These are phyloP conservation scores for Microctenopoma lineatum DNA, from an alignment of 2,797 vertebrate species.

Conservation along the genomic window DNA sequence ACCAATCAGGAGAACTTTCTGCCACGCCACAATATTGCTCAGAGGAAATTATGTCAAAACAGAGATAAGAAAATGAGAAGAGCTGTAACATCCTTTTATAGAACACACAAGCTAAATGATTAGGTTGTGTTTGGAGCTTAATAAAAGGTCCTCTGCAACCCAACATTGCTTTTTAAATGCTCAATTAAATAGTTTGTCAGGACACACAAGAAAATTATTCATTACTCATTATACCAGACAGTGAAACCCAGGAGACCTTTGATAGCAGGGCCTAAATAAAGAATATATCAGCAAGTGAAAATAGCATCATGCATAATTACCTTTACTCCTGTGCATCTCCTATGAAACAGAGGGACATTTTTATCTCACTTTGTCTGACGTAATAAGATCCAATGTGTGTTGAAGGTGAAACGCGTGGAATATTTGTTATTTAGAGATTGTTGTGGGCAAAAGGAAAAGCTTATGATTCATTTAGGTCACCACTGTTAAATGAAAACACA, in stretches of 20 bases:
- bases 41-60: too few relatives aligned
- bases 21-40: too few relatives aligned
- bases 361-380: constrained; percentile 1
- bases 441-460: not conserved
- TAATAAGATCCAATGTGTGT: not conserved
- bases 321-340: not conserved
- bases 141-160: constrained; percentile 10
- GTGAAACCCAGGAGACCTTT: constrained; percentile 4
- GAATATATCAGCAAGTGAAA: constrained; percentile 16
- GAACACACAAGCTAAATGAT: constrained; percentile 2
- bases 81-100: constrained; percentile 6
- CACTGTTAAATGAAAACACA: not conserved
- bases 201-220: not conserved
- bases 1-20: too few relatives aligned
- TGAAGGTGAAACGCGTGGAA: not conserved
- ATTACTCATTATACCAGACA: constrained; percentile 36
- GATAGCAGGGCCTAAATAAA: constrained; percentile 6
- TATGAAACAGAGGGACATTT: not conserved
- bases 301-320: not conserved
- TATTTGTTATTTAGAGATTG: not conserved
- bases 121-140: not conserved
- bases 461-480: not conserved
- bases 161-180: constrained; percentile 19
- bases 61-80: too few relatives aligned
- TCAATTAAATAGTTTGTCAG: constrained; percentile 18